Base-by-base conservation (phyloP, 2,797 vertebrate genomes). In the Ptychadena robeensis region DNA sequence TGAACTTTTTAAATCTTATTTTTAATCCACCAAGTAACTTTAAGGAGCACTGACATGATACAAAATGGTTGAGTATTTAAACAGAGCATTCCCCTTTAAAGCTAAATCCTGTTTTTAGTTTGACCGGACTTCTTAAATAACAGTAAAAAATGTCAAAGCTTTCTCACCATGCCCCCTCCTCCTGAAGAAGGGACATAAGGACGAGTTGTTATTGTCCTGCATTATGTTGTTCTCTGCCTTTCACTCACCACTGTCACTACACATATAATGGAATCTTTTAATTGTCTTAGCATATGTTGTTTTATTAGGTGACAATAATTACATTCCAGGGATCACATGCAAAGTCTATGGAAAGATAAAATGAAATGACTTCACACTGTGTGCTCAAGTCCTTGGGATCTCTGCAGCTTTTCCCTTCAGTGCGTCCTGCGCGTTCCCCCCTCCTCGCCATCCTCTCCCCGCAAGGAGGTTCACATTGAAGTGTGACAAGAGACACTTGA, bases 231-330 rank as follows among this genome's bases (percentile, higher is more conserved):
- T 15, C 18, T 22, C 37, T 15, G 53, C 53, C 71, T 63, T n/a
- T 69, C 44, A 38, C 67, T 82, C 67, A 82, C 61, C 40, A 96
- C 96, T 97, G 95, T 95, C 95, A 95, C 95, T 95, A 96, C 95
- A 95, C 91, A 92, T 96, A 94, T 96, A 98, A 99, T 98, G 97
- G 98, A 97, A 96, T 93, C 93, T 97, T 98, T 97, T 98, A 98
- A 94, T 98, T 98, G 96, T 97, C 96, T 97, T 96, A 97, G 97
- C 97, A 99, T 99, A 98, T 99, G 97, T 97, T 98, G 96, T 98
- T 98, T 98, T 97, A 99, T 98, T 99, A 97, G 96, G 94, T 95
- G 94, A 96, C 96, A 97, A 97, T 99, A 98, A 98, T 99, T 97
- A 96, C 95, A 96, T 97, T 96, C 96, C 91, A 92, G 94, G 93